Evolutionary conservation across 2,113 vertebrate species (phyloP).

Genomic region (Microcebus murinus): DNA sequence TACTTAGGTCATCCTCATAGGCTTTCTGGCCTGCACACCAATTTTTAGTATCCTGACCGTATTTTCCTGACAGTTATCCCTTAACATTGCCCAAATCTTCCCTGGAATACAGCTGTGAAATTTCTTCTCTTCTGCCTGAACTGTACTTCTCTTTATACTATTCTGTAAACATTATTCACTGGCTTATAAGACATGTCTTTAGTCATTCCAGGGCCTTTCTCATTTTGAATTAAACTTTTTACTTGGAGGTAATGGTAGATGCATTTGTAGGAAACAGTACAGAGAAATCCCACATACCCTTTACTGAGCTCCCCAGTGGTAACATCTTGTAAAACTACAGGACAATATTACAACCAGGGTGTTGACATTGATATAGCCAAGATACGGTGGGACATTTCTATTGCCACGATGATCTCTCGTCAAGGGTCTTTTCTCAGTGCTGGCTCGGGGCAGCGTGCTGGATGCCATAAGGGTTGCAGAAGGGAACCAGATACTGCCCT

Average conservation of each 20-base stretch:
- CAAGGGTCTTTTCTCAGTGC: background rate
- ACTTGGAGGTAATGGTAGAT: background rate
- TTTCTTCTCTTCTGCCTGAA: background rate
- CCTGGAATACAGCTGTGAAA: background rate
- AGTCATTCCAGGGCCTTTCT: background rate
- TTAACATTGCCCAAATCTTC: background rate
- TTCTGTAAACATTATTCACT: background rate
- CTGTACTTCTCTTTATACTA: background rate
- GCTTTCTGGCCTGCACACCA: background rate
- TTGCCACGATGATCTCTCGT: accelerated
- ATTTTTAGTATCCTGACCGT: background rate
- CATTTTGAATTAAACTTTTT: background rate
- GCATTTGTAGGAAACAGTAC: background rate
- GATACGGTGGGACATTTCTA: background rate
- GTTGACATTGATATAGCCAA: background rate
- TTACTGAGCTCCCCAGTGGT: background rate
- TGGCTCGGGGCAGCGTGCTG: background rate
- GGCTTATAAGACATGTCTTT: background rate
- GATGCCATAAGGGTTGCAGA: background rate
- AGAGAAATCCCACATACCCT: background rate
- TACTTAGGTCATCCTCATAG: background rate
- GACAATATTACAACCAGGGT: background rate
- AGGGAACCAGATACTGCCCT: background rate
- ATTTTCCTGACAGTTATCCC: background rate
- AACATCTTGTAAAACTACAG: background rate